These are phyloP conservation scores for Empis livida DNA, from an alignment of 2,888 invertebrate species.

Conservation along the genomic window DNA sequence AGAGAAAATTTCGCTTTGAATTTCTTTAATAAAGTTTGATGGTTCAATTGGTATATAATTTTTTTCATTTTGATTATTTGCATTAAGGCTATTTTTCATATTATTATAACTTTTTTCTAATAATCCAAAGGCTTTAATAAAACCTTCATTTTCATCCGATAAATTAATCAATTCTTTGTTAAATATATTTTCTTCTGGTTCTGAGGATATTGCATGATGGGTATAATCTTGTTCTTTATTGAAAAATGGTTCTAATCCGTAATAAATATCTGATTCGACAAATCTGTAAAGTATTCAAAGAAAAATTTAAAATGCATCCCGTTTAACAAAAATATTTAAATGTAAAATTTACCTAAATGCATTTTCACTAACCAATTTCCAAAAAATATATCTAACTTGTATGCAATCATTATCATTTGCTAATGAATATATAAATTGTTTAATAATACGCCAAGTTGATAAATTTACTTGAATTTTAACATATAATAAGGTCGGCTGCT, in stretches of 20 bases:
- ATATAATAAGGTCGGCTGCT: conserved; percentile 11
- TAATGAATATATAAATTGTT: conserved; percentile 7
- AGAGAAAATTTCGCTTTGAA: not conserved
- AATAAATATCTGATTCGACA: conserved; percentile 3
- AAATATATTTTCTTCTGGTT: not conserved
- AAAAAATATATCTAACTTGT: conserved; percentile 11
- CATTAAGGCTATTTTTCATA: conserved; percentile 10
- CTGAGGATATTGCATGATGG: no score
- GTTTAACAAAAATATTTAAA: not conserved
- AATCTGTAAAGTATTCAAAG: conserved; percentile 5
- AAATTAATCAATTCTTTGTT: conserved; percentile 1
- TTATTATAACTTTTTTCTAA: conserved; percentile 13
- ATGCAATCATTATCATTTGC: not conserved
- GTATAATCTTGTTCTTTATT: not conserved
- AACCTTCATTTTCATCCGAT: conserved; percentile 1
- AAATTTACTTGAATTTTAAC: conserved; percentile 10
- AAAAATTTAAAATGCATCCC: no score
- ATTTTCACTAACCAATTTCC: conserved; percentile 8
- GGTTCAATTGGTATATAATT: not conserved
- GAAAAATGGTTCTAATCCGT: conserved; percentile 6
- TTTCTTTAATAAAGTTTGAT: not conserved
- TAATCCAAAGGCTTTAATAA: conserved; percentile 5
- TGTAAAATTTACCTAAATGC: conserved; percentile 9
- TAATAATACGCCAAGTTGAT: conserved; percentile 8
- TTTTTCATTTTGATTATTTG: not conserved